These are phyloP conservation scores for Myzus persicae DNA, from an alignment of 1,140 invertebrate species.

Conservation along the genomic window DNA sequence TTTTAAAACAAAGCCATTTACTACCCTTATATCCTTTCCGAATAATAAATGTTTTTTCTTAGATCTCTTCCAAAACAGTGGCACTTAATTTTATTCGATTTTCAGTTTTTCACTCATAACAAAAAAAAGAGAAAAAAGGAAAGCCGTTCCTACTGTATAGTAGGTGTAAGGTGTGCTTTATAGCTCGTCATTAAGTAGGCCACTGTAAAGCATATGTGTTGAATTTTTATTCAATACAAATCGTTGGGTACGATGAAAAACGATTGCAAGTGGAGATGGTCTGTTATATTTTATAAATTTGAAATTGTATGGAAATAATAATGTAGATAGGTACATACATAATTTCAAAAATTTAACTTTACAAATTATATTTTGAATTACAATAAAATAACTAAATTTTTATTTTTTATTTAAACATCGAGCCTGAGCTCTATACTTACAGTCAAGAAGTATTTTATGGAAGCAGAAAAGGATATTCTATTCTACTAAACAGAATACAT, in stretches of 20 bases:
- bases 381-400: neutral
- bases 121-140: neutral
- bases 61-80: neutral
- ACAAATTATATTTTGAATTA: neutral
- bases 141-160: neutral
- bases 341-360: neutral
- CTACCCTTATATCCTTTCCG: neutral
- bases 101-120: neutral
- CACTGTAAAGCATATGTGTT: neutral
- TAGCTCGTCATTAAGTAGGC: too few relatives aligned
- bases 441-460: too few relatives aligned
- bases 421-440: too few relatives aligned
- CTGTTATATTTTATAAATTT: neutral
- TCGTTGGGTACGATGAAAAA: too few relatives aligned
- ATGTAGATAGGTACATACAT: too few relatives aligned
- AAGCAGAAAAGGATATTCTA: too few relatives aligned
- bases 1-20: neutral
- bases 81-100: neutral
- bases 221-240: neutral
- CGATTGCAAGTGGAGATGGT: neutral
- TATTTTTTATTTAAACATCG: too few relatives aligned
- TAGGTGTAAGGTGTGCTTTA: neutral
- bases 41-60: neutral
- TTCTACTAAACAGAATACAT: too few relatives aligned
- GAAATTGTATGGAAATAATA: neutral